Conservation (phyloP, 2,797 vertebrate genomes). For the Sebastes baramenuke region DNA sequence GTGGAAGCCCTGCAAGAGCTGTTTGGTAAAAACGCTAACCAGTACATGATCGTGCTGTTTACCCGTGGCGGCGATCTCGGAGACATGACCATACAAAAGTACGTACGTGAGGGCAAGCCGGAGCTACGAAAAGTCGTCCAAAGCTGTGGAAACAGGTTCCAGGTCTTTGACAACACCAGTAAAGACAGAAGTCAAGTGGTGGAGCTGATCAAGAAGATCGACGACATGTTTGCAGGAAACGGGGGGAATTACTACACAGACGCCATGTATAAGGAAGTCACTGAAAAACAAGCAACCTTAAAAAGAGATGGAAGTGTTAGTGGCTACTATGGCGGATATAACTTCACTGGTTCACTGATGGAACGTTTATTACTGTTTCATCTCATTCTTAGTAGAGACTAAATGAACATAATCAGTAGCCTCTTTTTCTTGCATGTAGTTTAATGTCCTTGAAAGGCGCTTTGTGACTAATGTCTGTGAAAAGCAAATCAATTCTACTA, state of each 20-base stretch:
- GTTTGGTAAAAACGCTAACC: not conserved
- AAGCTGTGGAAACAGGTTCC: slow-evolving; percentile 5
- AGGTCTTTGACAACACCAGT: not conserved
- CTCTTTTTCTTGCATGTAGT: not conserved
- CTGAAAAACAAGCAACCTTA: not conserved
- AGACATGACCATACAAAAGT: not conserved
- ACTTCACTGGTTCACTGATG: accelerated
- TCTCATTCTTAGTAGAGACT: accelerated
- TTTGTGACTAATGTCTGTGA: not conserved
- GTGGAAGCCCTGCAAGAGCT: not conserved
- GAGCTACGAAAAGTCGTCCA: not conserved
- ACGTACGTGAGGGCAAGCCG: not conserved
- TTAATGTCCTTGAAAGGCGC: no score
- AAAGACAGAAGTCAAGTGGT: not conserved
- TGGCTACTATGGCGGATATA: not conserved
- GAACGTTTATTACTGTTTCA: accelerated
- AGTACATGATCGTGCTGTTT: slow-evolving; percentile 25
- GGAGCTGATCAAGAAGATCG: not conserved
- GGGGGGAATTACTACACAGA: not conserved
- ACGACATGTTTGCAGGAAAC: not conserved
- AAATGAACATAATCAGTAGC: not conserved
- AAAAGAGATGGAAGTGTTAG: not conserved
- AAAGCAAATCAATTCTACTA: not conserved
- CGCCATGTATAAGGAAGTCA: not conserved
- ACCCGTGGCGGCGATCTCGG: not conserved